Evolutionary conservation across 2,113 vertebrate species (phyloP).

Genomic region (Pluvialis apricaria): DNA sequence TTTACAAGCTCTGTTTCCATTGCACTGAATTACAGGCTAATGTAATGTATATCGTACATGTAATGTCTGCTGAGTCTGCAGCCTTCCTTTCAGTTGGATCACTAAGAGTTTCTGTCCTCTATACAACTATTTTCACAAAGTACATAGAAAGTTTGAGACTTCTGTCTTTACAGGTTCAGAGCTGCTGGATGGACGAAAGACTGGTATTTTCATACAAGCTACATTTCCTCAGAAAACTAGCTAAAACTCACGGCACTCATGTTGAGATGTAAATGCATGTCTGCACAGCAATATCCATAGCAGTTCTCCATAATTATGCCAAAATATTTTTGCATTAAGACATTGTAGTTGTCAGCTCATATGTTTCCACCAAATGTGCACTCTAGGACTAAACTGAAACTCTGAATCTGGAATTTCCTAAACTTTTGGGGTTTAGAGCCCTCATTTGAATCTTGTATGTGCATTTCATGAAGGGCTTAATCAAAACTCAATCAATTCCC

Average conservation of each 20-base stretch:
- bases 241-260: not conserved
- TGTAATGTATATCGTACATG: not conserved
- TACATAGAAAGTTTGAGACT: not conserved
- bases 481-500: constrained; percentile 31
- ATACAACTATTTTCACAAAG: not conserved
- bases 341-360: not conserved
- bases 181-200: not conserved
- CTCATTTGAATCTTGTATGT: not conserved
- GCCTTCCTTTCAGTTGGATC: not conserved
- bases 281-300: not conserved
- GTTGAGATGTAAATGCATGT: not conserved
- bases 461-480: constrained; percentile 5
- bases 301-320: not conserved
- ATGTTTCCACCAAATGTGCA: not conserved
- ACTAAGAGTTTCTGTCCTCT: not conserved
- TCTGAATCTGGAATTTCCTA: not conserved
- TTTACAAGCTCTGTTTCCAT: constrained; percentile 28
- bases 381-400: not conserved
- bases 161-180: not conserved
- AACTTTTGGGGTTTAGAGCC: not conserved
- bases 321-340: constrained; percentile 4
- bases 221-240: not conserved
- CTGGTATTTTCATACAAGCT: not conserved
- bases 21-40: not conserved
- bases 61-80: not conserved